Evolutionary conservation across 2,797 vertebrate species (phyloP), one percentile per base, ranked within the genome.

Genomic region (Pangasius larnaudii): DNA sequence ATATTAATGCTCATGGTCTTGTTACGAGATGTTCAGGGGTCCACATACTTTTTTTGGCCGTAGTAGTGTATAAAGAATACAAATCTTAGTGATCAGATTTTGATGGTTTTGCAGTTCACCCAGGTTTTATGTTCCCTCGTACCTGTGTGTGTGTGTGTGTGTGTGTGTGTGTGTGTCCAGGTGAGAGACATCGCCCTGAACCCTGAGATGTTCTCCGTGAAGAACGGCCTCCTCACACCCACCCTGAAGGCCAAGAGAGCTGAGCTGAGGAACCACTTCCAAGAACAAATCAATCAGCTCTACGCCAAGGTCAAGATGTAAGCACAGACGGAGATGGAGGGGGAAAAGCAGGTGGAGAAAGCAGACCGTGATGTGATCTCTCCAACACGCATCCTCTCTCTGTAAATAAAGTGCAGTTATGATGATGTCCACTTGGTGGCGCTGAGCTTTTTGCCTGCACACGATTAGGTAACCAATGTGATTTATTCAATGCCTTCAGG

Each of bases 221-320:
- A 99, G 92, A 99, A 98, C 0, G 98, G 98, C 88, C 95, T 99
- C 80, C 94, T 99, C 89, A 99, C 99, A 0, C 99, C 99, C 46
- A 99, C 98, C 0, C 93, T 99, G 94, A 99, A 99, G 94, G 95
- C 98, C 0, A 99, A 99, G 93, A 96, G 99, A 94, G 91, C 93
- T 0, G 97, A 98, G 79, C 95, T 99, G 14, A 96, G 94, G 72
- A 97, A 89, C 83, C 91, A 89, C 90, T 99, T 99, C 94, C 95
- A 95, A 93, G 92, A 97, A 46, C 95, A 98, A 92, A 98, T 99
- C 30, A 95, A 97, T 88, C 96, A 97, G 94, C 96, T 99, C 16
- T 99, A 99, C 89, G 94, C 97, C 88, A 97, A 96, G 90, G 95
- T 97, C 93, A 98, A 97, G 94, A 96, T 97, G 91, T 99, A 96